A percentile compares a stretch with the other conserved stretches of the same genome.
Conservation (phyloP, 2,113 vertebrate genomes). For the Larimichthys crocea region DNA sequence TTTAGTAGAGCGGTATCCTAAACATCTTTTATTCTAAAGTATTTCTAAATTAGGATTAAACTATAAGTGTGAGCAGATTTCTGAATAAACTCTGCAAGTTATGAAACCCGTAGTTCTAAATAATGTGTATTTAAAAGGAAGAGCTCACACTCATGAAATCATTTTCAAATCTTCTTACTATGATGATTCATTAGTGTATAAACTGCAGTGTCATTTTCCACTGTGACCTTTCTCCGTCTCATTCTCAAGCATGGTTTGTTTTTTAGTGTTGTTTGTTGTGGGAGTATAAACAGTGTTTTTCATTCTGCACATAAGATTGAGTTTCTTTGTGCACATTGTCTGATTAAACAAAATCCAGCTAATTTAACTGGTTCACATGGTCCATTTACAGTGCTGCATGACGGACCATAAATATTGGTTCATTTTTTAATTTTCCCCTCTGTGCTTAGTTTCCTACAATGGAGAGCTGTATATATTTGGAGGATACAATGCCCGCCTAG, state of each 20-base stretch:
- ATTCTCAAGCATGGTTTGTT: slow-evolving; percentile 1
- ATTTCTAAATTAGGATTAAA: not conserved
- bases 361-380: not conserved
- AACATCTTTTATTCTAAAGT: not conserved
- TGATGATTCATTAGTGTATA: not conserved
- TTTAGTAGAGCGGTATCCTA: not conserved
- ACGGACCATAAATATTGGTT: not conserved
- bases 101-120: not conserved
- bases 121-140: not conserved
- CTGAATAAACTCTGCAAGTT: not conserved
- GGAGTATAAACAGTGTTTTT: not conserved
- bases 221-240: not conserved
- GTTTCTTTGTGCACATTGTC: not conserved
- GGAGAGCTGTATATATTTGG: slow-evolving; percentile 97
- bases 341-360: slow-evolving; percentile 8
- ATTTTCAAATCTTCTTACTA: not conserved
- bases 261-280: not conserved
- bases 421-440: slow-evolving; percentile 1
- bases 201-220: not conserved
- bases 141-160: not conserved
- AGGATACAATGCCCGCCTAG: slow-evolving; percentile 95
- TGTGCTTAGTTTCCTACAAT: slow-evolving; percentile 90
- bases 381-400: not conserved
- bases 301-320: not conserved
- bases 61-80: not conserved